Percentiles rank a stretch among this genome's conserved stretches.
Conservation (phyloP, 2,888 invertebrate genomes). For the Platypus cylindrus region DNA sequence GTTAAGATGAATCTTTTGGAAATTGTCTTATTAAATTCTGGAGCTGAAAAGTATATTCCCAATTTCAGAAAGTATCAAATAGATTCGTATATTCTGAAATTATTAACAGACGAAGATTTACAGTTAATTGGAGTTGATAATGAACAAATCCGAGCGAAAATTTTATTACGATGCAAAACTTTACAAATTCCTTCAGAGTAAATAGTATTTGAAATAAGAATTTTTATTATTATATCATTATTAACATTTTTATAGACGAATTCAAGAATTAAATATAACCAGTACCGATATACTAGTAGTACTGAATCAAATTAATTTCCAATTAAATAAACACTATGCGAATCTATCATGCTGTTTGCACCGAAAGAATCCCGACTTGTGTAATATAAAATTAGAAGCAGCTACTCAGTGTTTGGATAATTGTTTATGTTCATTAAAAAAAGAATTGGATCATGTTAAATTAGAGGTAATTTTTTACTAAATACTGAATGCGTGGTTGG, state of each 20-base stretch:
- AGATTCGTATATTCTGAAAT: constrained; percentile 21
- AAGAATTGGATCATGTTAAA: constrained; percentile 14
- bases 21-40: constrained; percentile 23
- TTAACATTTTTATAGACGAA: too few relatives aligned
- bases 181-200: constrained; percentile 26
- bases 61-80: constrained; percentile 21
- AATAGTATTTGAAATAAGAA: constrained; percentile 7
- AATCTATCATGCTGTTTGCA: constrained; percentile 17
- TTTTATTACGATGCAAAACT: constrained; percentile 17
- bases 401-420: constrained; percentile 12
- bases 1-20: constrained; percentile 26
- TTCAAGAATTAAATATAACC: too few relatives aligned
- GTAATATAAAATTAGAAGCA: constrained; percentile 16
- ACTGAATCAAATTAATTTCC: constrained; percentile 17
- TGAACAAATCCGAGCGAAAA: constrained; percentile 13
- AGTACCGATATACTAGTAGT: too few relatives aligned
- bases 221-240: too few relatives aligned
- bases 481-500: constrained; percentile 1
- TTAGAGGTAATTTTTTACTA: constrained; percentile 8
- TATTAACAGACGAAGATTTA: constrained; percentile 24
- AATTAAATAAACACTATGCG: constrained; percentile 18
- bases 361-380: constrained; percentile 16
- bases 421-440: constrained; percentile 14
- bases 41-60: constrained; percentile 23
- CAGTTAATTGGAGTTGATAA: constrained; percentile 20